Base-by-base conservation (phyloP, 2,113 vertebrate genomes). In the Macrotis lagotis region DNA sequence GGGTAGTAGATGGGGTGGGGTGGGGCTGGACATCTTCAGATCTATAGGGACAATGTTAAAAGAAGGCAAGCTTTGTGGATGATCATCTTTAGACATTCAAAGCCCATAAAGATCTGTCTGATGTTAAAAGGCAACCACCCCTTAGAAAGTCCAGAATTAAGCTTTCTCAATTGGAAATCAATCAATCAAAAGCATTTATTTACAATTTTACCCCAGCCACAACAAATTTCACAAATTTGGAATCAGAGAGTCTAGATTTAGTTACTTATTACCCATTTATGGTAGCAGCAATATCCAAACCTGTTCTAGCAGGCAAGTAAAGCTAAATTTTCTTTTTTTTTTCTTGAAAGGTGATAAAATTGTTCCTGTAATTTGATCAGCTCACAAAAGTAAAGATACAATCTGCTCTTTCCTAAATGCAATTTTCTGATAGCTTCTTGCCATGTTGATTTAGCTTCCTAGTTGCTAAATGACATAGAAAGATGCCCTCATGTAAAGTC, bases 1-100 rank as follows among this genome's bases (percentile, higher is more conserved):
- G 31, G 19, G 1, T 10, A 31, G 5, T 3, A 50, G 10, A 0
- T 12, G 9, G 37, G 19, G 25, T 10, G 24, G 14, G 0, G 28
- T 16, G 25, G 53, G 66, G 37, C 22, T 3, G 37, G 11, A 55
- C 25, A 37, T 93, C 31, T 49, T 7, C n/a, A 83, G 2, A 83
- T 44, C n/a, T 44, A 83, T 83, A 44, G n/a, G n/a, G n/a, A 83
- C 5, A 83, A 83, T 83, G n/a, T 83, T 44, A 44, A 83, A 19
- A 83, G 16, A 44, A 83, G n/a, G 2, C n/a, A 5, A 44, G 6
- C n/a, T 83, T 83, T 44, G 37, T 44, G 22, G 19, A 83, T 2
- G 6, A 44, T 44, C 37, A 44, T 44, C n/a, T 83, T 44, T 22
- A 83, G 66, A 44, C 19, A 44, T 83, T 83, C 7, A 83, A 44